Evolutionary conservation across 2,113 vertebrate species (phyloP).

Genomic region (Lophura nycthemera): DNA sequence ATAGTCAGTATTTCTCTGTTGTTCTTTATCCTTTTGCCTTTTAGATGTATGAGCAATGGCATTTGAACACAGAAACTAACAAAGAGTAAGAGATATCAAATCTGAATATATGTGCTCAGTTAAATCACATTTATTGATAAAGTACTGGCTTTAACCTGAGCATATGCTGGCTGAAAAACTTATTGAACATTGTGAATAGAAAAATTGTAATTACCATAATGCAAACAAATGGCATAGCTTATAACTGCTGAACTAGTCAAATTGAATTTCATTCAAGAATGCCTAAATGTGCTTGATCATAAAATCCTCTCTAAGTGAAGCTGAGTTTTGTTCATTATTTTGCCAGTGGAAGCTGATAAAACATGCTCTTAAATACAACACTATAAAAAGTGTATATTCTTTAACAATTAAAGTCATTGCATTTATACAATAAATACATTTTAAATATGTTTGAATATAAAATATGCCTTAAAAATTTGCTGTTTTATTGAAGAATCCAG

Average conservation of each 20-base stretch:
- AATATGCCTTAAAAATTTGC: background rate
- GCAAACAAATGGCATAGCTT: background rate
- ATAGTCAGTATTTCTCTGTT: background rate
- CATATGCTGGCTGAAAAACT: background rate
- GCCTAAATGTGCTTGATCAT: background rate
- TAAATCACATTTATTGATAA: background rate
- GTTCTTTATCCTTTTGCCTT: background rate
- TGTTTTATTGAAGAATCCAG: background rate
- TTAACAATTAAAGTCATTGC: background rate
- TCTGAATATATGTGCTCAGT: background rate
- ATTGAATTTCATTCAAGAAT: background rate
- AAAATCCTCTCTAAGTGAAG: background rate
- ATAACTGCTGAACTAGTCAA: background rate
- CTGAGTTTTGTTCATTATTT: background rate
- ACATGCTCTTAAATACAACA: background rate
- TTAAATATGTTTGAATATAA: background rate
- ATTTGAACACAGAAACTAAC: background rate
- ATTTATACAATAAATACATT: background rate
- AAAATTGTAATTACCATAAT: background rate
- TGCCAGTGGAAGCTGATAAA: background rate
- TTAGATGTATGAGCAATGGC: background rate
- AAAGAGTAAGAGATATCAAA: background rate
- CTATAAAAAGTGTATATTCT: background rate
- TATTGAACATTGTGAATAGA: background rate
- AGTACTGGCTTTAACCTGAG: background rate